Conservation (phyloP, 2,797 vertebrate genomes). For the Pitangus sulphuratus region DNA sequence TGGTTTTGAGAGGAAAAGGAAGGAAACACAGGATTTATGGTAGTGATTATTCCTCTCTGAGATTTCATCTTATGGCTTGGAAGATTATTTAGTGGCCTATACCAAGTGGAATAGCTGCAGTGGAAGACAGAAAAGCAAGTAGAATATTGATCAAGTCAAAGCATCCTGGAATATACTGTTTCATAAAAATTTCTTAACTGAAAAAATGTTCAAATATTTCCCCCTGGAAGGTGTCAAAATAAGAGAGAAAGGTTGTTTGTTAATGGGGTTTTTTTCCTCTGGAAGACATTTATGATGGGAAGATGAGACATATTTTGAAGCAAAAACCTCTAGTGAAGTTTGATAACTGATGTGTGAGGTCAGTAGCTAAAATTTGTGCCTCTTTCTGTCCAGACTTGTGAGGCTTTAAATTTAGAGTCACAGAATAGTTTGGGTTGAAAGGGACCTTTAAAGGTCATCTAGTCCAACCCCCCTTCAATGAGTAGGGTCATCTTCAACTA, state of each 20-base stretch:
- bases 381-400: neutral
- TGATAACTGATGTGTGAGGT: neutral
- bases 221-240: neutral
- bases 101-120: neutral
- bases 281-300: neutral
- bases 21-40: neutral
- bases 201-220: neutral
- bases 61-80: neutral
- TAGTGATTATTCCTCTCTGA: neutral
- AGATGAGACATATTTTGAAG: neutral
- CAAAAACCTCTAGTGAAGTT: neutral
- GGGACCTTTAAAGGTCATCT: neutral
- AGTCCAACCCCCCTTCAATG: neutral
- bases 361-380: neutral
- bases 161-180: neutral
- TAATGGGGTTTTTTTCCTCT: neutral
- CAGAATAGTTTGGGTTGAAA: neutral
- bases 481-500: neutral
- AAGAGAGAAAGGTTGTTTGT: neutral
- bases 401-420: neutral
- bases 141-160: slow-evolving; percentile 14
- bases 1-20: neutral
- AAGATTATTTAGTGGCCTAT: slow-evolving; percentile 20
- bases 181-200: neutral
- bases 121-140: neutral